Base-by-base conservation (phyloP, 2,888 invertebrate species). In the Phania funesta region DNA sequence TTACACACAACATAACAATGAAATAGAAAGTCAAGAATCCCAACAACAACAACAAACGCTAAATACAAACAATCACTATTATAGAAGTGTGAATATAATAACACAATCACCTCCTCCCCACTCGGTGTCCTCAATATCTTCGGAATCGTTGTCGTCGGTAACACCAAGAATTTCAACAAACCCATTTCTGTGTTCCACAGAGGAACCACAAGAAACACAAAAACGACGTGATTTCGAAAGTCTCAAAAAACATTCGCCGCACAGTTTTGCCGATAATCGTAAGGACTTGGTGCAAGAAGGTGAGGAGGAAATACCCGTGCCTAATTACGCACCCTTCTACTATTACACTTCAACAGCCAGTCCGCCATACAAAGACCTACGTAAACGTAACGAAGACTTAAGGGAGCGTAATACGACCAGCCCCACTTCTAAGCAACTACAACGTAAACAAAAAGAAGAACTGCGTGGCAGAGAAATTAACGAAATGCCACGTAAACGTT, bases 111-210 rank as follows among this genome's bases (percentile, higher is more conserved):
- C 90, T 68, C 89, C 90, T 64, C 89, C 89, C 44, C 89, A 90
- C 16, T 89, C 90, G 46, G 87, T 87, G 9, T 91, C 91, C 1
- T 90, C 90, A 44, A 87, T 89, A 76, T 91, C 91, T 56, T 90
- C 91, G 20, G 91, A 91, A 85, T 91, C 91, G 60, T 84, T 90
- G 84, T 90, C 91, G 82, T 90, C 91, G 76, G 90, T 90, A 20
- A 90, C 90, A 75, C 90, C 91, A 20, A 87, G 90, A 81, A 91
- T 90, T 67, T 90, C 90, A 8, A 91, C 91, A 52, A 91, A 91
- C 86, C 91, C 91, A 3, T 91, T 91, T 76, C 86, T 91, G 52
- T 90, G 87, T 81, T 87, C 88, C 22, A 68, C 73, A 41, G 68
- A 68, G 22, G 67, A 52, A 52, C 35, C 68, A 13, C 67, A 80